Evolutionary conservation across 1,140 invertebrate genomes (phyloP).

Genomic region (Drosophila willistoni): DNA sequence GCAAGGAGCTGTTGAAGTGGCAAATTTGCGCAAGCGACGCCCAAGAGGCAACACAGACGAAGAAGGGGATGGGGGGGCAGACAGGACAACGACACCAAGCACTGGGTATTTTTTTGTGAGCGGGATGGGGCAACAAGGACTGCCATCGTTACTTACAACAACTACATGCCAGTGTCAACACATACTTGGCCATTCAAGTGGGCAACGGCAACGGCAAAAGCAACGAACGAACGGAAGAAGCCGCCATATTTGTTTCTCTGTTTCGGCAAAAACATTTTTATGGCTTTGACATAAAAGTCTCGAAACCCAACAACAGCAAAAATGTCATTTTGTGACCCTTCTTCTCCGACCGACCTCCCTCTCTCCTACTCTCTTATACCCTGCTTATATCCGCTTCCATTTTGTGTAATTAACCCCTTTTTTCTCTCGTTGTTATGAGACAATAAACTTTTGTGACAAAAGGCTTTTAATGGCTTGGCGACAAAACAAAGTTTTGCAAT

Average conservation of each 20-base stretch:
- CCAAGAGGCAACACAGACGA: slow-evolving; percentile 38
- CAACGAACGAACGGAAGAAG: slow-evolving; percentile 18
- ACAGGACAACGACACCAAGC: slow-evolving; percentile 44
- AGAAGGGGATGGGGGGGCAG: background rate
- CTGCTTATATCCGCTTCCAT: slow-evolving; percentile 24
- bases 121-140: slow-evolving; percentile 36
- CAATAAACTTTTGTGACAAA: slow-evolving; percentile 75
- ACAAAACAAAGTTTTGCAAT: slow-evolving; percentile 80
- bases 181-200: slow-evolving; percentile 82
- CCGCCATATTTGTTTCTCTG: slow-evolving; percentile 71
- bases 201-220: slow-evolving; percentile 64
- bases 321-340: slow-evolving; percentile 52
- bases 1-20: slow-evolving; percentile 83
- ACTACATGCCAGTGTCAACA: slow-evolving; percentile 82
- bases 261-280: slow-evolving; percentile 54
- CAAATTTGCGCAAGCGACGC: slow-evolving; percentile 83
- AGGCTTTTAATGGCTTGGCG: slow-evolving; percentile 74
- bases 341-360: background rate
- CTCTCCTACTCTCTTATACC: background rate
- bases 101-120: background rate
- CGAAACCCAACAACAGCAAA: slow-evolving; percentile 34
- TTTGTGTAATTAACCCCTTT: slow-evolving; percentile 73
- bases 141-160: slow-evolving; percentile 82
- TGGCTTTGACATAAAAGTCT: slow-evolving; percentile 68
- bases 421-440: slow-evolving; percentile 55